These are phyloP conservation scores for Nipponacmea schrenckii DNA, from an alignment of 2,888 invertebrate species.

Conservation along the genomic window DNA sequence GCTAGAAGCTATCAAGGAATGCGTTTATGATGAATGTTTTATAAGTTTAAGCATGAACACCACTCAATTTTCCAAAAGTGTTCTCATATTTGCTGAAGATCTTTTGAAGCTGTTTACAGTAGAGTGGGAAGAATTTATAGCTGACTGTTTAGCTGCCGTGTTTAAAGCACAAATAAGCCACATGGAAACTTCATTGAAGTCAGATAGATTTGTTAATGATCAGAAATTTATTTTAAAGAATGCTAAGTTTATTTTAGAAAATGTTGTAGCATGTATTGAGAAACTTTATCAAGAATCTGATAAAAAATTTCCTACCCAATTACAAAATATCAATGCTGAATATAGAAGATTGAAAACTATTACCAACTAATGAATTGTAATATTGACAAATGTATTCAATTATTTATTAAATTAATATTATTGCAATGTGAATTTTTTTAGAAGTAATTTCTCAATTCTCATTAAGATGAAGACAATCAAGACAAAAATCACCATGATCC, in stretches of 20 bases:
- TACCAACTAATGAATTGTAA: too few relatives aligned
- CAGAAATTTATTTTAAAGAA: conserved; percentile 75
- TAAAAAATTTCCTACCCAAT: conserved; percentile 40
- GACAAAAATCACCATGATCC: too few relatives aligned
- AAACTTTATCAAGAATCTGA: conserved; percentile 68
- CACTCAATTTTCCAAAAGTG: conserved; percentile 82
- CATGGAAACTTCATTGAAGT: conserved; percentile 72
- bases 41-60: conserved; percentile 83
- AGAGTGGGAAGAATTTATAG: conserved; percentile 80
- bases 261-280: conserved; percentile 75
- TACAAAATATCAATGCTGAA: conserved; percentile 40
- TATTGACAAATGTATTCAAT: too few relatives aligned
- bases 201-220: conserved; percentile 71
- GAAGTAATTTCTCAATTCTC: too few relatives aligned
- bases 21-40: conserved; percentile 73
- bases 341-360: conserved; percentile 38
- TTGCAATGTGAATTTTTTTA: too few relatives aligned
- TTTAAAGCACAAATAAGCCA: conserved; percentile 80
- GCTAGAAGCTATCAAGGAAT: conserved; percentile 75
- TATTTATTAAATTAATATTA: too few relatives aligned
- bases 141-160: conserved; percentile 79
- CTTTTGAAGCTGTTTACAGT: conserved; percentile 80
- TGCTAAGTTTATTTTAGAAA: conserved; percentile 78
- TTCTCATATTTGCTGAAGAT: conserved; percentile 79
- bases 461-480: too few relatives aligned